Base-by-base conservation (phyloP, 2,797 vertebrate species). In the Pangasius sanitwongsei region DNA sequence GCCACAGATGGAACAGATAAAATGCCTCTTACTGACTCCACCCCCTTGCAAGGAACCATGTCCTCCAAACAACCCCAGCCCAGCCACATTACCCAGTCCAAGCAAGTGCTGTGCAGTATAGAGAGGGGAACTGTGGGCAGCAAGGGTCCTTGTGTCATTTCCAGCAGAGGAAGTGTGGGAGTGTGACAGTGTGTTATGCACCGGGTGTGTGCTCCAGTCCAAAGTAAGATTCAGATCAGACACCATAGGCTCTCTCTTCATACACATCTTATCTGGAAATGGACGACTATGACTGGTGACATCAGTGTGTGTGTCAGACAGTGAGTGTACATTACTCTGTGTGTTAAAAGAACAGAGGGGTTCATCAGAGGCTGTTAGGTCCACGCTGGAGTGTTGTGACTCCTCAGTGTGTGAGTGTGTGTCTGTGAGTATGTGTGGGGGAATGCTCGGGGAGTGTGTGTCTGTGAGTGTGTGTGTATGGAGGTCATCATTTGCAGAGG, bases 1-100 rank as follows among this genome's bases (percentile, higher is more conserved):
- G 1, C 96, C 96, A 0, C 96, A 96, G 93, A 87, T 94, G 31
- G 84, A 95, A 25, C 95, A 96, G 63, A 93, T 92, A 3, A 95
- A 96, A 81, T 92, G 91, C 12, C 92, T 87, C 55, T 92, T 92
- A 61, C 86, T n/a, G 0, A 80, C 80, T 20, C 80, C 89, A 25
- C 83, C 53, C 9, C 23, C 87, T n/a, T 87, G 84, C n/a, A 93
- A 25, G 70, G 91, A 93, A 0, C 89, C 92, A 37, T 86, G 59
- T 53, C 86, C 12, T 50, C 89, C 61, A 78, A 67, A 87, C 82
- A 93, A 1, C 87, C 92, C 9, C 85, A 75, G 86, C 53, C 89
- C 90, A 8, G 89, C 57, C 34, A 92, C 92, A 63, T 87, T 88
- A 25, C 92, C 92, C 48, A 89, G 89, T 70, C 90, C 88, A n/a